Conservation (phyloP, 2,797 vertebrate species). For the Scolopax bukidnonensis region DNA sequence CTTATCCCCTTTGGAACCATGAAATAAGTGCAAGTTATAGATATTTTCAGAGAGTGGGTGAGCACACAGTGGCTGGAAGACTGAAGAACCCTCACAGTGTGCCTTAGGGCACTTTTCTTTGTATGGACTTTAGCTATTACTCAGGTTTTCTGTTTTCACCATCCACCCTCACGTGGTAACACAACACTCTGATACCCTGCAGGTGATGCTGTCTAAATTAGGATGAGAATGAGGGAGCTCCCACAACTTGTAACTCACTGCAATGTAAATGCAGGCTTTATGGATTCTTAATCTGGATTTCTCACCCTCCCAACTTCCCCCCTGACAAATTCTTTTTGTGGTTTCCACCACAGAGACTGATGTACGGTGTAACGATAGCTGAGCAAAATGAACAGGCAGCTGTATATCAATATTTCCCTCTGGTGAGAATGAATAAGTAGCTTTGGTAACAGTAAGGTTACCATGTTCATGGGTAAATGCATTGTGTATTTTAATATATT, state of each 20-base stretch:
- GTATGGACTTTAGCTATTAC: rapidly evolving
- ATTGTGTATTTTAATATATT: conserved; percentile 30
- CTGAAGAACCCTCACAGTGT: rapidly evolving
- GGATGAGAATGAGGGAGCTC: neutral
- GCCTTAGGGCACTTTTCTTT: neutral
- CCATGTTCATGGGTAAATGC: neutral
- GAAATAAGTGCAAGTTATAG: neutral
- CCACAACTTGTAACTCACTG: neutral
- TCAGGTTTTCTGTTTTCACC: neutral
- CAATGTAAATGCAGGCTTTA: neutral
- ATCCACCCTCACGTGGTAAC: rapidly evolving
- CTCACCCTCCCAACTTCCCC: neutral
- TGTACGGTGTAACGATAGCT: neutral
- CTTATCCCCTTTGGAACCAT: neutral
- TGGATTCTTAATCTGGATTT: neutral
- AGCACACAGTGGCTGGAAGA: neutral
- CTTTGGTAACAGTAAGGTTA: conserved; percentile 34
- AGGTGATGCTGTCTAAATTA: neutral
- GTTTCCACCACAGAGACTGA: neutral
- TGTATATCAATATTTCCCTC: conserved; percentile 37
- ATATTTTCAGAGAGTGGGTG: neutral
- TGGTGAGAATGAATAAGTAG: conserved; percentile 30
- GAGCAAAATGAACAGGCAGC: conserved; percentile 46
- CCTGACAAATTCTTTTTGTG: neutral
- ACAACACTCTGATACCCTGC: neutral